Conservation (phyloP, 1,140 invertebrate genomes). For the Ceratitis capitata region DNA sequence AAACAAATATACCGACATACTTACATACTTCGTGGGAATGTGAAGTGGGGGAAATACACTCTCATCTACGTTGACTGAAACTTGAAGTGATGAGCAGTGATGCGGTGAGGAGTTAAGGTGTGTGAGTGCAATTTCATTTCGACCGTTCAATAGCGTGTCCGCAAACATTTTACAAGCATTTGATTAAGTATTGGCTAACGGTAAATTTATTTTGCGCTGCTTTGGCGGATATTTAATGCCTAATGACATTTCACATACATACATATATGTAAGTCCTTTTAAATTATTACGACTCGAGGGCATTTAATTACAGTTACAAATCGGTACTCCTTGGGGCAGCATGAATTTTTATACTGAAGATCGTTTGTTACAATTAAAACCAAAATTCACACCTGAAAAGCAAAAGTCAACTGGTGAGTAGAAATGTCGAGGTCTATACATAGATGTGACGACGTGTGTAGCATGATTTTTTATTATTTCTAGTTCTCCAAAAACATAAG, state of each 20-base stretch:
- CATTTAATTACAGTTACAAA: not conserved
- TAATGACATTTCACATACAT: not conserved
- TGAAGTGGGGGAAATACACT: no score
- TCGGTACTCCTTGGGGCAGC: not conserved
- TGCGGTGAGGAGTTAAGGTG: not conserved
- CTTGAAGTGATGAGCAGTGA: not conserved
- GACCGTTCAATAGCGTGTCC: slow-evolving; percentile 24
- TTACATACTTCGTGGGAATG: no score
- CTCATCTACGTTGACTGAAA: no score
- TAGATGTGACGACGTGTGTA: no score
- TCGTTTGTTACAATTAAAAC: not conserved
- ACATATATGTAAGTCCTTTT: not conserved
- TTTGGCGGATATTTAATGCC: slow-evolving; percentile 12
- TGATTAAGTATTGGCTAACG: slow-evolving; percentile 28
- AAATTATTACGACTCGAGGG: not conserved
- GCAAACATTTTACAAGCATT: slow-evolving; percentile 10
- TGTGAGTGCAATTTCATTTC: no score
- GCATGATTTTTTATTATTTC: not conserved
- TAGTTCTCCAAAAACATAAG: not conserved
- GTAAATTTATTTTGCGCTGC: slow-evolving; percentile 43
- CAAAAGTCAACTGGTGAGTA: not conserved
- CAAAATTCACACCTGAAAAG: slow-evolving; percentile 11
- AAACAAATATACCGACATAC: no score
- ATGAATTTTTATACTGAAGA: not conserved
- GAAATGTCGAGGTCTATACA: not conserved